Evolutionary conservation across 92 coral and sea anemone species (phyloP), one percentile per base, ranked within the genome.

Genomic region (Epizoanthus stellaris): DNA sequence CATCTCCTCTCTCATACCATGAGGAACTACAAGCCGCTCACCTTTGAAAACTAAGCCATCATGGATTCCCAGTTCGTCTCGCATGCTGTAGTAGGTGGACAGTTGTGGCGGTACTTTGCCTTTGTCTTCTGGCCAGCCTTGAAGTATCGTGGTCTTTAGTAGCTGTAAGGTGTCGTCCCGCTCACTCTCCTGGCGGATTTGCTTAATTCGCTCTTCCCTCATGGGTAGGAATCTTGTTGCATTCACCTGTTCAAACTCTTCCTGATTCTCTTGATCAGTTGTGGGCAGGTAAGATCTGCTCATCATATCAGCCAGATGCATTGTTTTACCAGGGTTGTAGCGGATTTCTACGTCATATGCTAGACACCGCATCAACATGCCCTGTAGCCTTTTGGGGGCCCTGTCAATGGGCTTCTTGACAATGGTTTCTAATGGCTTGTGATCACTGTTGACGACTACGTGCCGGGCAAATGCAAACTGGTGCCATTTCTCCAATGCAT

Each of bases 251-350:
- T 73, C 63, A 58, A 83, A 83, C 14, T 70, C 87, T n/a, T 62
- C 45, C 15, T 12, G 70, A 62, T 68, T 62, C 4, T 36, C 84
- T 14, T 79, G 70, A 40, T 67, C 69, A 7, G 34, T 9, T 7
- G 64, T 20, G 11, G 76, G 61, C 16, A 80, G 66, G 65, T 53
- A 70, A 0, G 57, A 19, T 57, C 82, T 65, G 74, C 83, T 75
- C 76, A 49, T 85, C 88, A 74, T 75, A 56, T 85, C 82, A 25
- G 82, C 88, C 67, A 85, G 58, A 39, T 85, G 82, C 36, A 74
- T 70, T 13, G 39, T 66, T 1, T 11, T 75, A 21, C 77, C 77
- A 0, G 72, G 80, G 5, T 38, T 34, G 25, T 86, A 77, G 17
- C 42, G 73, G 6, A 60, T 59, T 20, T 70, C 73, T 23, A 42